These are phyloP conservation scores for Drosophila dunni DNA, from an alignment of 1,140 invertebrate species.

Conservation along the genomic window DNA sequence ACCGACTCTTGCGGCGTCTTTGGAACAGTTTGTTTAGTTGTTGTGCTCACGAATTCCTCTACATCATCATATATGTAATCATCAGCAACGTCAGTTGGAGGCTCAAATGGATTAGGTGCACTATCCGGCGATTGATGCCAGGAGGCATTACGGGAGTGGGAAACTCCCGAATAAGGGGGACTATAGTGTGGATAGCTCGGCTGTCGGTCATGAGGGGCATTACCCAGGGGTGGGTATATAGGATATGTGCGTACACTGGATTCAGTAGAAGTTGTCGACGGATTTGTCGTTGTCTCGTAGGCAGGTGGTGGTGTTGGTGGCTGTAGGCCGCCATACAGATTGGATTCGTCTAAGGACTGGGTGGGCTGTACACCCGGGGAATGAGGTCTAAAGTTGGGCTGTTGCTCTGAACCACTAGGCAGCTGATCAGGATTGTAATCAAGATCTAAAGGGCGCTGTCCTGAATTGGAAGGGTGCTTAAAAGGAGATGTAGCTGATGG, in stretches of 20 bases:
- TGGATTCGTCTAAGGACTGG: conserved; percentile 56
- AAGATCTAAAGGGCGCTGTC: conserved; percentile 53
- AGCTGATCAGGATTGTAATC: conserved; percentile 47
- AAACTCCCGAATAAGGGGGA: conserved; percentile 70
- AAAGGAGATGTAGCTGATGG: conserved; percentile 9
- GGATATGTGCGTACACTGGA: conserved; percentile 53
- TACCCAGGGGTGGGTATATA: conserved; percentile 52
- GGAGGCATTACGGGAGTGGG: conserved; percentile 68
- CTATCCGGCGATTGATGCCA: conserved; percentile 57
- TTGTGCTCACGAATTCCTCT: conserved; percentile 4
- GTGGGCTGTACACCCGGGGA: conserved; percentile 10
- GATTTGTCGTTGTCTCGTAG: conserved; percentile 1
- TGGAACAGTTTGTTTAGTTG: conserved; percentile 15
- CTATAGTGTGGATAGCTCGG: conserved; percentile 72
- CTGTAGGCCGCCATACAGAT: conserved; percentile 58
- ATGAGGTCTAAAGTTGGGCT: conserved; percentile 13
- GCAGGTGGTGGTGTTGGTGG: conserved; percentile 15
- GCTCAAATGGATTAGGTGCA: conserved; percentile 38
- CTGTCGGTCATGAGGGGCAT: conserved; percentile 33
- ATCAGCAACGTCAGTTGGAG: conserved; percentile 1
- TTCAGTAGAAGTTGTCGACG: conserved; percentile 6
- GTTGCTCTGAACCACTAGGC: background rate
- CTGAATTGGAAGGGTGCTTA: background rate
- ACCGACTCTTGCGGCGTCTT: conserved; percentile 42
- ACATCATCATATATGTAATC: conserved; percentile 48